Evolutionary conservation across 2,797 vertebrate species (phyloP).

Genomic region (Malurus leucopterus): DNA sequence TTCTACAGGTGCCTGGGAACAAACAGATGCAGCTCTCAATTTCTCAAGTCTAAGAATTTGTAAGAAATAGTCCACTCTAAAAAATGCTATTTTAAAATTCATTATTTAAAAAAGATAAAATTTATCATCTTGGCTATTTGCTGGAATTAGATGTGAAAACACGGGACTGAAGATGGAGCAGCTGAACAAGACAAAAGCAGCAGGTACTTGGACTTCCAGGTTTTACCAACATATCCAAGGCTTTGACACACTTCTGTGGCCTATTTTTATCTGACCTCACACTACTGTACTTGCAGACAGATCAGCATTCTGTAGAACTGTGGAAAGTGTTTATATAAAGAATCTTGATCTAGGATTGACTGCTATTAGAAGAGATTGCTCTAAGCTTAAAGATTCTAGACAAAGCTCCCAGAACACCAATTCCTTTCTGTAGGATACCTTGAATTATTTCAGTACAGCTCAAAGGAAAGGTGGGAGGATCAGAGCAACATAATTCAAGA

Average conservation of each 20-base stretch:
- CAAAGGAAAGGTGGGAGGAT: neutral
- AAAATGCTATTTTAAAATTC: neutral
- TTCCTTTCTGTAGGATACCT: neutral
- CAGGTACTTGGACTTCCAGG: neutral
- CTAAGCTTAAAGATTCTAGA: constrained; percentile 28
- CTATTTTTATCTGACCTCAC: constrained; percentile 58
- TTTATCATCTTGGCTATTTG: neutral
- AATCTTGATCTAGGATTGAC: constrained; percentile 63
- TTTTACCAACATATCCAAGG: neutral
- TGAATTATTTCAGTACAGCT: neutral
- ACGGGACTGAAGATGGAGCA: neutral
- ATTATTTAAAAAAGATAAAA: neutral
- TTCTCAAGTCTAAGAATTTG: neutral
- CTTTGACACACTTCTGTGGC: constrained; percentile 29
- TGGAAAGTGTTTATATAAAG: constrained; percentile 52
- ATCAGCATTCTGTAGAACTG: constrained; percentile 47
- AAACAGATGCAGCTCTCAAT: neutral
- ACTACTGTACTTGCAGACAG: constrained; percentile 35
- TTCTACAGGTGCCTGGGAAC: neutral
- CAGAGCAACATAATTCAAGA: neutral
- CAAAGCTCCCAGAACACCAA: neutral
- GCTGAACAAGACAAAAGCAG: neutral
- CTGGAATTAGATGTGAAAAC: neutral
- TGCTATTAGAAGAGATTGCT: constrained; percentile 60
- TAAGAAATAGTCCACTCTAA: neutral